Conservation (phyloP, 2,888 invertebrate genomes). For the Matsumyia berberina region DNA sequence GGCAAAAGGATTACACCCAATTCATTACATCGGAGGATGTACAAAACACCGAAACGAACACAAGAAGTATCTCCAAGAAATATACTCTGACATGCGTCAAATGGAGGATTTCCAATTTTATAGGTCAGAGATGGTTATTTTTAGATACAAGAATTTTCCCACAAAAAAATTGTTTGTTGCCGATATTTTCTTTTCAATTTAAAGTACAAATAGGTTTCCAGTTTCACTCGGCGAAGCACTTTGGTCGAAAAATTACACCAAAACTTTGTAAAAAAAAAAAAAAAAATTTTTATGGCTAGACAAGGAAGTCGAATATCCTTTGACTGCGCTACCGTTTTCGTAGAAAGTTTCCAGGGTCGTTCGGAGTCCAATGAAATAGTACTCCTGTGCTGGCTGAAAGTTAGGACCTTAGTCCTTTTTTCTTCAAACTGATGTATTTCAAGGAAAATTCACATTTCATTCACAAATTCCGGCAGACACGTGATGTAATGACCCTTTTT, state of each 20-base stretch:
- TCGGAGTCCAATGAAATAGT: neutral
- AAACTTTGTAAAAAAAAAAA: slow-evolving; percentile 23
- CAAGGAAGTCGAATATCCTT: slow-evolving; percentile 10
- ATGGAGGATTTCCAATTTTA: slow-evolving; percentile 61
- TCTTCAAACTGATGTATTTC: slow-evolving; percentile 11
- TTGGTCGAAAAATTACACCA: neutral
- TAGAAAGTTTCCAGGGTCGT: slow-evolving; percentile 14
- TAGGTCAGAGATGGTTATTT: slow-evolving; percentile 72
- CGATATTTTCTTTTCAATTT: neutral
- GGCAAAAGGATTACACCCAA: slow-evolving; percentile 69
- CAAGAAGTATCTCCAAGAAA: slow-evolving; percentile 56
- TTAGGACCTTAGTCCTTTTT: neutral
- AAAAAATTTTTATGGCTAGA: slow-evolving; percentile 6
- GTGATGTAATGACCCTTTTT: slow-evolving; percentile 23
- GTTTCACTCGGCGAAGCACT: neutral
- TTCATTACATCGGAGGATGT: slow-evolving; percentile 40
- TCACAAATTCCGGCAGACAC: slow-evolving; percentile 3
- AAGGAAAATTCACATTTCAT: slow-evolving; percentile 15
- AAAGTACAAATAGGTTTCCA: neutral
- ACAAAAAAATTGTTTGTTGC: slow-evolving; percentile 15
- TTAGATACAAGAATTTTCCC: slow-evolving; percentile 31
- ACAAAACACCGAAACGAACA: slow-evolving; percentile 30
- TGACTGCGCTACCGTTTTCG: neutral
- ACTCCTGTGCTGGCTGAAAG: slow-evolving; percentile 10
- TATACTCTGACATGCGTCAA: slow-evolving; percentile 75